Evolutionary conservation across 2,113 vertebrate genomes (phyloP).

Genomic region (Chaetura pelagica): DNA sequence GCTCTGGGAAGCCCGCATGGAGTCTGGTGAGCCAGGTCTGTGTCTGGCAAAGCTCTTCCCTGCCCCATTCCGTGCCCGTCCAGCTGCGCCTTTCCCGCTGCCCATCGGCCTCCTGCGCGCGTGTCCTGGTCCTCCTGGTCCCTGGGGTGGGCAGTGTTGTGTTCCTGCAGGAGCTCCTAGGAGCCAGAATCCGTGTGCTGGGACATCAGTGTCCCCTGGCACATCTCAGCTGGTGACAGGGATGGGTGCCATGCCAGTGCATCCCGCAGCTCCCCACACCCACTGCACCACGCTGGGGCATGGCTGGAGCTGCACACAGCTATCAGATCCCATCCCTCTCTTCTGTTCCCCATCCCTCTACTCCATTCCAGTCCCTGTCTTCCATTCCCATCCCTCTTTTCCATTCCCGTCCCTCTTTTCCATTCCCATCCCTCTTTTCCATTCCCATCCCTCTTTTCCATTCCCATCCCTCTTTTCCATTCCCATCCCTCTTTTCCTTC

Average conservation of each 20-base stretch:
- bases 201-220: not conserved
- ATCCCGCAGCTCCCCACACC: no score
- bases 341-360: no score
- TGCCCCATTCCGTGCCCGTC: fast-evolving
- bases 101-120: not conserved
- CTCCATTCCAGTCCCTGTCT: no score
- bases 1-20: not conserved
- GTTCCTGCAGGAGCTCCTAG: not conserved
- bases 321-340: no score
- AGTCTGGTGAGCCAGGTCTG: not conserved
- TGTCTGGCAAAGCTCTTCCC: not conserved
- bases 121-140: not conserved
- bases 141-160: fast-evolving
- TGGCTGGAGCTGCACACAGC: no score
- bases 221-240: not conserved
- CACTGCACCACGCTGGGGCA: no score
- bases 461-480: no score
- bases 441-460: no score
- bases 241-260: not conserved
- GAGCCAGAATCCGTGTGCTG: not conserved
- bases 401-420: no score
- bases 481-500: no score
- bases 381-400: no score
- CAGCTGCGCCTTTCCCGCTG: not conserved
- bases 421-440: no score